Evolutionary conservation across 2,797 vertebrate species (phyloP).

Genomic region (Menidia menidia): DNA sequence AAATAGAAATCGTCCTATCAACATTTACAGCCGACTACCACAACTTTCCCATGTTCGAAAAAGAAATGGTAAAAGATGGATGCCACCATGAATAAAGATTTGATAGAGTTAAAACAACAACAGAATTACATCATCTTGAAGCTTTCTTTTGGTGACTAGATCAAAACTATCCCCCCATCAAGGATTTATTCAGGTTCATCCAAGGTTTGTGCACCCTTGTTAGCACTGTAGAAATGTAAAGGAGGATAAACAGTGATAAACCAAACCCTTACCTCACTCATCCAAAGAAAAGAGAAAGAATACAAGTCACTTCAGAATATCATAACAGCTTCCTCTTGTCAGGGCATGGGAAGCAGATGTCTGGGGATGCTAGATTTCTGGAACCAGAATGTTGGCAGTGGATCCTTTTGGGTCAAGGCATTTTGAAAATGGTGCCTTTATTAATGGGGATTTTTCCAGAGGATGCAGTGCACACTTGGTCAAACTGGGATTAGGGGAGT

Average conservation of each 20-base stretch:
- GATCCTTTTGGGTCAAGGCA: neutral
- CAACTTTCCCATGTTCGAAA: slow-evolving; percentile 18
- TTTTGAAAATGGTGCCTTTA: neutral
- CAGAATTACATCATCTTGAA: slow-evolving; percentile 41
- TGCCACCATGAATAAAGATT: slow-evolving; percentile 41
- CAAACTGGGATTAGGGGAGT: neutral
- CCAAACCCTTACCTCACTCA: too few species aligned
- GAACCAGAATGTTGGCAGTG: neutral
- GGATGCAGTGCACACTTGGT: neutral
- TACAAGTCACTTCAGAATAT: neutral
- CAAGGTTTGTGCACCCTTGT: slow-evolving; percentile 2
- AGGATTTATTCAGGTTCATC: slow-evolving; percentile 41
- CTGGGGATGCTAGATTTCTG: neutral
- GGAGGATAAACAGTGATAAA: too few species aligned
- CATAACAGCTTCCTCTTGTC: neutral
- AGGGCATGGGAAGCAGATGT: neutral
- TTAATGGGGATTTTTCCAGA: neutral
- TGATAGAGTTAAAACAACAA: slow-evolving; percentile 43
- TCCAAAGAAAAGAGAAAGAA: too few species aligned
- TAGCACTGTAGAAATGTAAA: too few species aligned
- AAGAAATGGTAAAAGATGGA: slow-evolving; percentile 27
- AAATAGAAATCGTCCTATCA: slow-evolving; percentile 25
- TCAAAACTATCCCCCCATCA: slow-evolving; percentile 41
- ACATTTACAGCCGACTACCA: slow-evolving; percentile 24
- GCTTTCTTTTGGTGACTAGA: slow-evolving; percentile 25